These are phyloP conservation scores for Polypterus bichir DNA, from an alignment of 2,113 vertebrate species.

Conservation along the genomic window DNA sequence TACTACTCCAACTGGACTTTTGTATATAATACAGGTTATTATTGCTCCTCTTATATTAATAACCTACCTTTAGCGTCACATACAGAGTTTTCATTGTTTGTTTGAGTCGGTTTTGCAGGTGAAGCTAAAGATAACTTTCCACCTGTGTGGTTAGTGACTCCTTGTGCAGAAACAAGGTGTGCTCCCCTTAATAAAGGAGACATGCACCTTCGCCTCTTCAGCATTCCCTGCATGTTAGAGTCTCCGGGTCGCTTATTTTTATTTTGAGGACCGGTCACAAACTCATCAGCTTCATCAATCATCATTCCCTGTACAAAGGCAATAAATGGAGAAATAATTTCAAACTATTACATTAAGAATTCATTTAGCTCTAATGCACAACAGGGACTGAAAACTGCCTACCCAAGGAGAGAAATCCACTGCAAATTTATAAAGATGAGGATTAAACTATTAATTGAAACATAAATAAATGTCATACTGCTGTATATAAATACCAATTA, in stretches of 20 bases:
- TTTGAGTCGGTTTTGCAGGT: conserved; percentile 34
- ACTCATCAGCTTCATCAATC: conserved; percentile 73
- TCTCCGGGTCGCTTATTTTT: conserved; percentile 62
- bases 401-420: too few relatives aligned
- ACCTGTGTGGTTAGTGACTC: conserved; percentile 50
- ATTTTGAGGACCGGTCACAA: conserved; percentile 64
- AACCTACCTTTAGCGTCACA: conserved; percentile 51
- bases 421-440: too few relatives aligned
- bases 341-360: background rate
- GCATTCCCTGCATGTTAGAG: conserved; percentile 54
- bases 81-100: conserved; percentile 47
- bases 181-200: conserved; percentile 46
- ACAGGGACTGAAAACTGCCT: too few relatives aligned
- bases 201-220: conserved; percentile 56
- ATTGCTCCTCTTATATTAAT: too few relatives aligned
- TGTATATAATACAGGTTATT: too few relatives aligned
- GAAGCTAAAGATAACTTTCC: conserved; percentile 43
- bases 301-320: conserved; percentile 54
- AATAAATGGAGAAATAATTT: background rate
- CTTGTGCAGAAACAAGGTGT: conserved; percentile 33
- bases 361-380: too few relatives aligned
- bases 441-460: too few relatives aligned
- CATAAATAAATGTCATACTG: too few relatives aligned
- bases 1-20: too few relatives aligned
- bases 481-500: too few relatives aligned